Base-by-base conservation (phyloP, 1,140 invertebrate species). In the Pteromalus puparum region DNA sequence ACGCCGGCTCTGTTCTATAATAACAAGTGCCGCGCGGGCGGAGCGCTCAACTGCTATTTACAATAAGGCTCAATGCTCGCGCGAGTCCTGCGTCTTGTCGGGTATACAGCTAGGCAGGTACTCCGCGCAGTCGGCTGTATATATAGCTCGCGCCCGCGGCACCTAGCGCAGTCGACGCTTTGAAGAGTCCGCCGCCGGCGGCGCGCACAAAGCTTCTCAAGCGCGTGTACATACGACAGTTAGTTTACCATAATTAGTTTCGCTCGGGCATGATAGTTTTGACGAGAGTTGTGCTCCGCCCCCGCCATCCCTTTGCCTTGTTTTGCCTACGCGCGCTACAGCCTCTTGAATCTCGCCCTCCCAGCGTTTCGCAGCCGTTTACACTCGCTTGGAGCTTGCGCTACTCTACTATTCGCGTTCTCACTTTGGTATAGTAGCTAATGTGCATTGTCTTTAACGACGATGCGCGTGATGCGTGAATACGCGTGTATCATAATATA, bases 241-340 rank as follows among this genome's bases (percentile, higher is more conserved):
- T 84, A 80, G 77, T 81, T 84, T 81, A 74, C 83, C 77, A 75
- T 84, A 84, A 84, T 84, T 84, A 84, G 78, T 84, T 84, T 81
- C 83, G 15, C 78, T 76, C 0, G 30, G 24, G 78, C 5, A 68
- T 68, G 72, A 84, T 80, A 84, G 83, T 84, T 84, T 84, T 68
- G 26, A 28, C n/a, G 48, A 81, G 42, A 81, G 70, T 80, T 84
- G 77, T 76, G 53, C 53, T 80, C 24, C 68, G 2, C n/a, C 18
- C 65, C 21, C 28, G 18, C 34, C 13, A 70, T 28, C 24, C 67
- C 10, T 70, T 10, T 70, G 24, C 9, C 21, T 70, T 70, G 67
- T 28, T 70, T 28, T 70, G 28, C 15, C 24, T 30, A 18, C 26
- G 67, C 67, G 67, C 67, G 26, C 67, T 2, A 4, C 67, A 26